These are phyloP conservation scores for Phenacoccus solenopsis DNA, from an alignment of 1,140 invertebrate species.

Conservation along the genomic window DNA sequence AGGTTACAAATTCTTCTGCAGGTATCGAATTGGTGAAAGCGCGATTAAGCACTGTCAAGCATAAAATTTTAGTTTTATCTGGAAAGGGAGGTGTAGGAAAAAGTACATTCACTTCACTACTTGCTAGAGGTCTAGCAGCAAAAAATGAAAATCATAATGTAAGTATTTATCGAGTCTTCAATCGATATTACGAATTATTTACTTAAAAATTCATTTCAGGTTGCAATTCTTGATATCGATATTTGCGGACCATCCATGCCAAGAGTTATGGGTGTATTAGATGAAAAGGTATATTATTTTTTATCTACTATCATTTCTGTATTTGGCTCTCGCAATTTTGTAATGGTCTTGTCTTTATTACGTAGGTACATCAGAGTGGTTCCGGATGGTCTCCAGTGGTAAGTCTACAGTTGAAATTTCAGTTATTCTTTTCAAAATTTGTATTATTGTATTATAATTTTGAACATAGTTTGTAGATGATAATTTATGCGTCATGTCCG, in stretches of 20 bases:
- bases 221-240: conserved; percentile 88
- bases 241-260: conserved; percentile 90
- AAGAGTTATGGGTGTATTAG: conserved; percentile 59
- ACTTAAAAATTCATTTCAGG: conserved; percentile 41
- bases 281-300: conserved; percentile 41
- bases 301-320: no score
- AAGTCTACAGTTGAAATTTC: conserved; percentile 37
- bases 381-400: conserved; percentile 94
- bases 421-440: conserved; percentile 7
- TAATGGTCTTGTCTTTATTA: no score
- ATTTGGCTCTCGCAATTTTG: no score
- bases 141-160: conserved; percentile 22
- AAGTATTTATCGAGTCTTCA: not conserved
- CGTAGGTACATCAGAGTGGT: conserved; percentile 84
- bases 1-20: conserved; percentile 26
- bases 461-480: conserved; percentile 72
- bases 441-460: not conserved
- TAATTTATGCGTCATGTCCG: conserved; percentile 83
- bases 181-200: not conserved
- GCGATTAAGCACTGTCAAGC: conserved; percentile 56
- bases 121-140: conserved; percentile 63
- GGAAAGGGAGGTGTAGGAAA: conserved; percentile 98
- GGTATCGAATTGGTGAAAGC: conserved; percentile 62
- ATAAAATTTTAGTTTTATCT: conserved; percentile 73
- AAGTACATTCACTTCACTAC: conserved; percentile 79